Conservation (phyloP, 2,113 vertebrate species). For the Bos javanicus region DNA sequence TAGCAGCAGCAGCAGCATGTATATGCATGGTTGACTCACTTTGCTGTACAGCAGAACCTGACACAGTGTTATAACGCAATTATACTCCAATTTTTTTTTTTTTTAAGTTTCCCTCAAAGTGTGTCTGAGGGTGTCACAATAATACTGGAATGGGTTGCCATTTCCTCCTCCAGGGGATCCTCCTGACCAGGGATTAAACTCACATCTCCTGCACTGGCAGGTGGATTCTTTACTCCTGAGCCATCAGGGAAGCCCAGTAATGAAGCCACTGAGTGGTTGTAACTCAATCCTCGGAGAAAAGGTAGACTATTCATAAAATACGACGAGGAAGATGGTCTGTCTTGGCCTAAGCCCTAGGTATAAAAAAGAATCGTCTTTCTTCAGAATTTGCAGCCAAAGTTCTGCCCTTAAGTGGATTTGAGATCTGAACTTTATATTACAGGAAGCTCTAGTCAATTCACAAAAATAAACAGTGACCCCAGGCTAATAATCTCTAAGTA, state of each 20-base stretch:
- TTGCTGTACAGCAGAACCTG: background rate
- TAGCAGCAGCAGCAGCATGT: background rate
- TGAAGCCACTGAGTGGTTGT: background rate
- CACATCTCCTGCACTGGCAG: background rate
- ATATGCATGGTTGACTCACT: background rate
- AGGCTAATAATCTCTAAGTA: background rate
- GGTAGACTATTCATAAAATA: background rate
- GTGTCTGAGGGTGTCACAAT: background rate
- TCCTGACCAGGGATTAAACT: background rate
- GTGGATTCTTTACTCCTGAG: background rate
- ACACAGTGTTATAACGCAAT: background rate
- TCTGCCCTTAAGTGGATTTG: background rate
- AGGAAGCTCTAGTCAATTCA: background rate
- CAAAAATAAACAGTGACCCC: background rate
- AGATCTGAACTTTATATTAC: background rate
- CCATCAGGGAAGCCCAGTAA: background rate
- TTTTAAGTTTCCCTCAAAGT: background rate
- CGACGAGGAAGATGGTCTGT: background rate
- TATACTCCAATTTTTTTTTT: background rate
- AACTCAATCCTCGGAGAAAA: background rate
- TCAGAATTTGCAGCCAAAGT: background rate
- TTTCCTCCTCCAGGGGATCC: background rate
- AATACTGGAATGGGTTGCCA: background rate
- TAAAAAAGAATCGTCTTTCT: background rate
- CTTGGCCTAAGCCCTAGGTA: background rate